Evolutionary conservation across 2,797 vertebrate species (phyloP).

Genomic region (Siniperca undulata): DNA sequence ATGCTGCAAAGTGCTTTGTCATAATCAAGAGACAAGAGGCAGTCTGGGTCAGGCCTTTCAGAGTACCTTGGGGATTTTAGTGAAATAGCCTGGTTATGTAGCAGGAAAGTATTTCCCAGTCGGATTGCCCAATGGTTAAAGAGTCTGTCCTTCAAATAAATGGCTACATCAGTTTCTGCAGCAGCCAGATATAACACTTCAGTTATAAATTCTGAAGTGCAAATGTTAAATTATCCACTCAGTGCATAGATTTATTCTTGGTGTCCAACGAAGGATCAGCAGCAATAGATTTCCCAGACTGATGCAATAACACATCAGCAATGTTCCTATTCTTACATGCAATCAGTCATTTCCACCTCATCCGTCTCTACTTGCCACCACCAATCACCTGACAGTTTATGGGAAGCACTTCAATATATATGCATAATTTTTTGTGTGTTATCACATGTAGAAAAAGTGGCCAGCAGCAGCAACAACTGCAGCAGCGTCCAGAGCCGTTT

Average conservation of each 20-base stretch:
- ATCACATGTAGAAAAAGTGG: background rate
- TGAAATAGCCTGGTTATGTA: conserved; percentile 22
- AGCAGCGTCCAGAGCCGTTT: conserved; percentile 1
- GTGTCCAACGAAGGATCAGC: background rate
- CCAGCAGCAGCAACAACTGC: background rate
- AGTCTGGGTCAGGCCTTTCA: conserved; percentile 9
- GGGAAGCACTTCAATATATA: conserved; percentile 15
- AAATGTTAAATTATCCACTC: conserved; percentile 26
- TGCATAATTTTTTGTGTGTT: conserved; percentile 24
- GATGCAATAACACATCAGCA: conserved; percentile 16
- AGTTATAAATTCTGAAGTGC: conserved; percentile 19
- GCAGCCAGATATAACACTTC: conserved; percentile 8
- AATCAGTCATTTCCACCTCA: conserved; percentile 42
- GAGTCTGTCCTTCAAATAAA: conserved; percentile 17
- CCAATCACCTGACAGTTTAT: conserved; percentile 20
- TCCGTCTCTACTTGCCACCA: conserved; percentile 11
- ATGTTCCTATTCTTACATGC: conserved; percentile 15
- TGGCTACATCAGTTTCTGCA: conserved; percentile 21
- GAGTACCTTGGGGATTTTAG: conserved; percentile 30
- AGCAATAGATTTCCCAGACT: conserved; percentile 15
- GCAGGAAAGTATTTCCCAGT: conserved; percentile 15
- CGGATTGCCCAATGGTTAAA: conserved; percentile 1
- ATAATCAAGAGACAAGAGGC: conserved; percentile 7
- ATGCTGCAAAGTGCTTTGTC: conserved; percentile 31
- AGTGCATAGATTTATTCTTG: conserved; percentile 14